A percentile compares a stretch with the other conserved stretches of the same genome.
phyloP scores from a whole-genome alignment of 1,140 invertebrate species.

The Dendrolimus kikuchii region DNA sequence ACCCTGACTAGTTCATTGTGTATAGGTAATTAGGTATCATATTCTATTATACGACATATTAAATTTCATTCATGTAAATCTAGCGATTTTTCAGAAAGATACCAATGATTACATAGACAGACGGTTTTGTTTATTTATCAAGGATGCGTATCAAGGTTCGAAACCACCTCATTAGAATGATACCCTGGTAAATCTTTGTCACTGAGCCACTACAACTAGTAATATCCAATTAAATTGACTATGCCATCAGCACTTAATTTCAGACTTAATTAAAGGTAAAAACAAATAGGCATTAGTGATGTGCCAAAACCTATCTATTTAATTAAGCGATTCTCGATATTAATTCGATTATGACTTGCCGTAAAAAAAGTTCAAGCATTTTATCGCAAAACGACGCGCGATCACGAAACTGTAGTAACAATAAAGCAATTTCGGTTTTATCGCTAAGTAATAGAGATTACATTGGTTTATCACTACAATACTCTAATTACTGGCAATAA shows the following conservation, averaged over 20 bases:
- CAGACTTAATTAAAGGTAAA: too few relatives aligned
- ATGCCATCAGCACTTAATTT: conserved; percentile 14
- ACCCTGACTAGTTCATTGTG: too few relatives aligned
- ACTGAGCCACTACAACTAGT: background rate
- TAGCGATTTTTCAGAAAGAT: too few relatives aligned
- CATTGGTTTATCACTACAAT: conserved; percentile 53
- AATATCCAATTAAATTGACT: conserved; percentile 24
- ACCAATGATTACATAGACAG: too few relatives aligned
- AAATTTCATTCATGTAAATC: too few relatives aligned
- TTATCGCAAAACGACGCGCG: conserved; percentile 44
- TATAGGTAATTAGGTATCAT: too few relatives aligned
- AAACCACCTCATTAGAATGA: too few relatives aligned
- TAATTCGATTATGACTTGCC: conserved; percentile 62
- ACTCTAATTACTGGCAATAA: conserved; percentile 52
- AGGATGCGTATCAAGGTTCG: too few relatives aligned
- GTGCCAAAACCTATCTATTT: conserved; percentile 47
- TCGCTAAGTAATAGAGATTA: conserved; percentile 62
- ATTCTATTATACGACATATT: too few relatives aligned
- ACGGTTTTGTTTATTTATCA: too few relatives aligned
- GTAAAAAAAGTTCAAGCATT: conserved; percentile 60
- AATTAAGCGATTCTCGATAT: conserved; percentile 65
- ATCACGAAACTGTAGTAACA: conserved; percentile 40
- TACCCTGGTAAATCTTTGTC: too few relatives aligned
- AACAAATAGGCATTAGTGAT: too few relatives aligned
- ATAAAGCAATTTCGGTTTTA: conserved; percentile 65